Evolutionary conservation across 2,888 invertebrate genomes (phyloP).

Genomic region (Protodeltote pygarga): DNA sequence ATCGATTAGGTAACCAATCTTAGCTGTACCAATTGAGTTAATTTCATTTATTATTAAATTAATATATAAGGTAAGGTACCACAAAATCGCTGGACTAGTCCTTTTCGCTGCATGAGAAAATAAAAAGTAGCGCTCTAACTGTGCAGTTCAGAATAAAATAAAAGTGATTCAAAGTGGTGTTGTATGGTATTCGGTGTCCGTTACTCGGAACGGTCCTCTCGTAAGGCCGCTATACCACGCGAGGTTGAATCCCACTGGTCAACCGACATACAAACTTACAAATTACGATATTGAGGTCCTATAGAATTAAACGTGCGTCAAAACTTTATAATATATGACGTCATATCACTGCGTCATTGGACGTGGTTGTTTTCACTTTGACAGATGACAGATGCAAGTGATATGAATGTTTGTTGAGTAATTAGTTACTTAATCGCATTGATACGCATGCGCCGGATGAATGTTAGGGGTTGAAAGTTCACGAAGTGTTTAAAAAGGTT

Average conservation of each 20-base stretch:
- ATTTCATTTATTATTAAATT: too few relatives aligned
- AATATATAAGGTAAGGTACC: too few relatives aligned
- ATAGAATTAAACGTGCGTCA: conserved; percentile 15
- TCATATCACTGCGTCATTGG: conserved; percentile 24
- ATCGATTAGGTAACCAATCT: neutral
- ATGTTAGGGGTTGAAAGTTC: conserved; percentile 29
- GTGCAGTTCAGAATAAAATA: conserved; percentile 38
- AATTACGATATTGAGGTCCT: conserved; percentile 24
- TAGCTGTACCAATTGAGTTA: too few relatives aligned
- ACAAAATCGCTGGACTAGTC: too few relatives aligned
- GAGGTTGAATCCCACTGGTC: conserved; percentile 34
- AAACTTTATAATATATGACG: conserved; percentile 14
- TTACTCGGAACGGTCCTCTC: conserved; percentile 48
- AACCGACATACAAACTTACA: conserved; percentile 42
- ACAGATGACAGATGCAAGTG: conserved; percentile 19
- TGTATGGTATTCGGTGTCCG: conserved; percentile 49
- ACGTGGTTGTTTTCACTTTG: conserved; percentile 23
- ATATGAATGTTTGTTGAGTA: conserved; percentile 20
- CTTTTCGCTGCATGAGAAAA: neutral
- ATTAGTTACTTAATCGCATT: conserved; percentile 21
- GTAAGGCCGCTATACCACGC: conserved; percentile 31
- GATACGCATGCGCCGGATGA: conserved; percentile 27
- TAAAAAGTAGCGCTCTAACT: conserved; percentile 15
- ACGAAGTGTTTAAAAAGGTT: conserved; percentile 13
- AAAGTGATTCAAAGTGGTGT: conserved; percentile 38